These are phyloP conservation scores for Condylura cristata DNA, from an alignment of 2,113 vertebrate species.

Conservation along the genomic window DNA sequence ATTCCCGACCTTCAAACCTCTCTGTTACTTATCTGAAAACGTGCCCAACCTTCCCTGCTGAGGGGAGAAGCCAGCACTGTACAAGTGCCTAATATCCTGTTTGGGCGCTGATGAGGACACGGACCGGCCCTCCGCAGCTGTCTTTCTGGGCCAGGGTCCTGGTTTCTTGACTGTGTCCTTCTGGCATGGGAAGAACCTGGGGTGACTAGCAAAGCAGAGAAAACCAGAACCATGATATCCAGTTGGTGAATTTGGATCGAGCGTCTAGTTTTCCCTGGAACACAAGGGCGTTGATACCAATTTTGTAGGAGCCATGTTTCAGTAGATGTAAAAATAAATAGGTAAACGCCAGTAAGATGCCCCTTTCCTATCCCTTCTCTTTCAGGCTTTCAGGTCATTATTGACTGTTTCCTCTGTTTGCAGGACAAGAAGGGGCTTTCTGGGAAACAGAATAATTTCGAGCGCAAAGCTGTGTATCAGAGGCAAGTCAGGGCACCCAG, in stretches of 20 bases:
- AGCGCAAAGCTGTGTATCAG: constrained; percentile 95
- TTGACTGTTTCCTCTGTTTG: constrained; percentile 58
- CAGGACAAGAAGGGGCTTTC: constrained; percentile 97
- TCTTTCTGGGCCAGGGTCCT: background rate
- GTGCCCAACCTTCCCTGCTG: rapidly evolving
- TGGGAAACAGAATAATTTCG: constrained; percentile 92
- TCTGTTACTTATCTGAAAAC: no score
- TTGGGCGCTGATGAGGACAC: rapidly evolving
- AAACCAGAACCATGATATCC: background rate
- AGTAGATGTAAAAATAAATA: background rate
- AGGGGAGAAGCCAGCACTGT: rapidly evolving
- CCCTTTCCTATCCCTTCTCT: background rate
- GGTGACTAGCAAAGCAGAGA: background rate
- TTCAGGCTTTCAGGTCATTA: background rate
- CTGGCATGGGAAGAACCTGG: background rate
- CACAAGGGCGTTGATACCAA: background rate
- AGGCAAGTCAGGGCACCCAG: constrained; percentile 95
- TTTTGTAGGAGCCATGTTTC: background rate
- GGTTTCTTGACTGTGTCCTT: no score
- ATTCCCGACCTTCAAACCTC: rapidly evolving
- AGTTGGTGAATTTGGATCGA: background rate
- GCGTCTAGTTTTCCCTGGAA: background rate
- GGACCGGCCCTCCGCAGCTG: background rate
- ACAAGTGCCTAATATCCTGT: background rate
- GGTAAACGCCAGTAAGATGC: no score